A percentile compares a stretch with the other conserved stretches of the same genome.
Conservation (phyloP, 23 tunicate species). For the Styela clava region DNA sequence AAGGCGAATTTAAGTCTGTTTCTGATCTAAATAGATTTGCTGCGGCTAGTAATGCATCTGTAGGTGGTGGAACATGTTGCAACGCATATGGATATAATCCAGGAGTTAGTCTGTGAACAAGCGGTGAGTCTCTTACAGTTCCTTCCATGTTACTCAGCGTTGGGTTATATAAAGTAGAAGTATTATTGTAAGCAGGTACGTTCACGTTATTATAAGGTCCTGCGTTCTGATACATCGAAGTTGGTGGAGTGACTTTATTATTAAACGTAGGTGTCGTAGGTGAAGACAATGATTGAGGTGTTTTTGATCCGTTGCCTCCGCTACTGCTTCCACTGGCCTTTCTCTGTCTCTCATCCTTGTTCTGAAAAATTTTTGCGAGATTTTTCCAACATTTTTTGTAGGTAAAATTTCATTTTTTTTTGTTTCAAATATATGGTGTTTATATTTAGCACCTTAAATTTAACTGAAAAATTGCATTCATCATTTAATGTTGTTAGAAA, state of each 20-base stretch:
- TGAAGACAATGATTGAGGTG: conserved; percentile 10
- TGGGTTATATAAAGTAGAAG: conserved; percentile 10
- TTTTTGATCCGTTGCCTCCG: conserved; percentile 20
- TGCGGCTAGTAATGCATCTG: conserved; percentile 26
- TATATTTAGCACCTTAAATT: background rate
- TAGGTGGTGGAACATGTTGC: conserved; percentile 2
- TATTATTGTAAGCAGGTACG: conserved; percentile 15
- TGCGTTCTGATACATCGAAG: conserved; percentile 30
- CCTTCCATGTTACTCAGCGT: conserved; percentile 5
- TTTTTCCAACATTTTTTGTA: background rate
- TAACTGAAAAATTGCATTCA: background rate
- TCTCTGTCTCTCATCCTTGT: conserved; percentile 30
- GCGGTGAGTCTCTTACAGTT: conserved; percentile 2
- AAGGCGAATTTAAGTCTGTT: conserved; percentile 1
- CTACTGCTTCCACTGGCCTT: conserved; percentile 31
- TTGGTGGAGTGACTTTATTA: background rate
- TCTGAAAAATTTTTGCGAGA: conserved; percentile 14
- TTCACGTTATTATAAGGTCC: conserved; percentile 6
- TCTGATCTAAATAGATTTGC: conserved; percentile 23
- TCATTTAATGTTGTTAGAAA: background rate
- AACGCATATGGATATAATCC: conserved; percentile 22
- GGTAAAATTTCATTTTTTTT: background rate
- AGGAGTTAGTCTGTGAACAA: conserved; percentile 9
- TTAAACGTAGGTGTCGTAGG: conserved; percentile 23
- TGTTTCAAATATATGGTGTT: background rate